A percentile compares a stretch with the other conserved stretches of the same genome.
These are phyloP conservation scores for Leptopilina syphax DNA, from an alignment of 2,888 invertebrate genomes.

Conservation along the genomic window DNA sequence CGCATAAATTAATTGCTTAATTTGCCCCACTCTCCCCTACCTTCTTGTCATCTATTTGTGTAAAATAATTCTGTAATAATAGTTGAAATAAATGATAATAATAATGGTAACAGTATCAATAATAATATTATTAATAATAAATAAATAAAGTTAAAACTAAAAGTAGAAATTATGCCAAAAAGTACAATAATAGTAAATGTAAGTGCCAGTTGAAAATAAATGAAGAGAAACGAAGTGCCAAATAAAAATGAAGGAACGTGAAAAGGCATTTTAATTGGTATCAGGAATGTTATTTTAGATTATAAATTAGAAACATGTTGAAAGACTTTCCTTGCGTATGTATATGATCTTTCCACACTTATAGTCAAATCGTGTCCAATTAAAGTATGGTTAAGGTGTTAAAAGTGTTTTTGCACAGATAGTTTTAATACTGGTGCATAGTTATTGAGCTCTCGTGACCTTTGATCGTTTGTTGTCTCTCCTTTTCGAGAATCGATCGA, in stretches of 20 bases:
- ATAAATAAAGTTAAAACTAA: too few relatives aligned
- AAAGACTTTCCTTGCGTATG: conserved; percentile 6
- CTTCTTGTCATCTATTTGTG: too few relatives aligned
- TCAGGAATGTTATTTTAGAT: background rate
- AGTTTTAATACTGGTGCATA: conserved; percentile 13
- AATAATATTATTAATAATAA: too few relatives aligned
- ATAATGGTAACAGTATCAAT: too few relatives aligned
- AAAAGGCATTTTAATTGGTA: conserved; percentile 15
- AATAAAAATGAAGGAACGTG: background rate
- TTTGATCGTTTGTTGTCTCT: conserved; percentile 42
- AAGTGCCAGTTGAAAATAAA: too few relatives aligned
- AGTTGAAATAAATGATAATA: too few relatives aligned
- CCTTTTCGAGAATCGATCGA: conserved; percentile 51
- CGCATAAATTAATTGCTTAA: too few relatives aligned
- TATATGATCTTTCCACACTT: background rate
- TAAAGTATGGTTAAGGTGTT: conserved; percentile 19
- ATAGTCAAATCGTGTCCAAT: conserved; percentile 18
- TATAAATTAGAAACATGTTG: conserved; percentile 12
- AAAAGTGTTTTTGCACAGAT: background rate
- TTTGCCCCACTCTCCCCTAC: too few relatives aligned
- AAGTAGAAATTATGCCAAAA: too few relatives aligned
- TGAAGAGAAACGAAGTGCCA: background rate
- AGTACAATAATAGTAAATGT: too few relatives aligned
- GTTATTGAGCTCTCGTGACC: background rate
- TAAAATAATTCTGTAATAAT: too few relatives aligned